phyloP scores from a whole-genome alignment of 2,797 vertebrate genomes.

The Myotis pilosus region DNA sequence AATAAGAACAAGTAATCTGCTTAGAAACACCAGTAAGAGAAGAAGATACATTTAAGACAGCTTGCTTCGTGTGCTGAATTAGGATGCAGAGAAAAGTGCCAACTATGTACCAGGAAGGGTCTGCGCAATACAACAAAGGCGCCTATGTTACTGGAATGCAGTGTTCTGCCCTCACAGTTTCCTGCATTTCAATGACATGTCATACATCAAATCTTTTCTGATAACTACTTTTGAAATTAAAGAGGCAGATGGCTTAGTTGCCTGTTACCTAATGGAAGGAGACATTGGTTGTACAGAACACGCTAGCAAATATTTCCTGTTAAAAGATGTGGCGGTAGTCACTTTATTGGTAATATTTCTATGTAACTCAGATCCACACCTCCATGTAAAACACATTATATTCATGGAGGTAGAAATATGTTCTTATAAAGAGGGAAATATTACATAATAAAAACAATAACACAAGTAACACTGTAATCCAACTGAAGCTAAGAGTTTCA shows the following conservation, averaged over 20 bases:
- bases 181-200: slow-evolving; percentile 72
- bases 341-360: slow-evolving; percentile 27
- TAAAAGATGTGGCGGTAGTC: not conserved
- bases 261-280: slow-evolving; percentile 71
- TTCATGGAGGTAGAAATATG: not conserved
- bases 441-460: not conserved
- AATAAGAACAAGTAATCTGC: not conserved
- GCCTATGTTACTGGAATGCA: slow-evolving; percentile 46
- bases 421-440: not conserved
- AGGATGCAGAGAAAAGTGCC: not conserved
- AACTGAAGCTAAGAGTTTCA: not conserved
- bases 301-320: slow-evolving; percentile 44
- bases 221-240: slow-evolving; percentile 73
- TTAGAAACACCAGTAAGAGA: not conserved
- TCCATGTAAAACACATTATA: not conserved
- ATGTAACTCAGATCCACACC: not conserved
- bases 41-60: not conserved
- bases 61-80: not conserved
- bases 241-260: slow-evolving; percentile 64
- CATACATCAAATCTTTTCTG: slow-evolving; percentile 43
- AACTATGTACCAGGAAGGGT: not conserved
- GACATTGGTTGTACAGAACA: slow-evolving; percentile 53
- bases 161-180: slow-evolving; percentile 72
- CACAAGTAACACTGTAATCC: not conserved
- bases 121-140: slow-evolving; percentile 10